These are phyloP conservation scores for Yponomeuta cagnagella DNA, from an alignment of 2,888 invertebrate species.

Conservation along the genomic window DNA sequence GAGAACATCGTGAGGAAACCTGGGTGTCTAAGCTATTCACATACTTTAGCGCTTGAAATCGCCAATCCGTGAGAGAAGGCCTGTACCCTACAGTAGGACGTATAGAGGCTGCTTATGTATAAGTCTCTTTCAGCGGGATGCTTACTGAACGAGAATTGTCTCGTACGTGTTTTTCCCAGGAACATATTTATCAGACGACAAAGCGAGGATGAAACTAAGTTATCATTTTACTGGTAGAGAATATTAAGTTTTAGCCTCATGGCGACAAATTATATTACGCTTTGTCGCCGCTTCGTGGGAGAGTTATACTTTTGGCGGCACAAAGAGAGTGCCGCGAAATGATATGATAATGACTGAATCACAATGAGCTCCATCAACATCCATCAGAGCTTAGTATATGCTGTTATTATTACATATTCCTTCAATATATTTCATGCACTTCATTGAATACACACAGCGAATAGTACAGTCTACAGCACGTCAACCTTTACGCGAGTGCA, in stretches of 20 bases:
- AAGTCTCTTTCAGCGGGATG: background rate
- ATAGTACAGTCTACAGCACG: too few relatives aligned
- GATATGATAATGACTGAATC: constrained; percentile 25
- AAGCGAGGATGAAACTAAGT: constrained; percentile 8
- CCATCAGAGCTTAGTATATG: constrained; percentile 20
- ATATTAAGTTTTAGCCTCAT: constrained; percentile 11
- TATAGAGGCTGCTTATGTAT: too few relatives aligned
- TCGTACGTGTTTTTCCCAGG: background rate
- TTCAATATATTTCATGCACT: background rate
- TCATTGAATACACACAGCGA: background rate
- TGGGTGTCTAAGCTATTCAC: too few relatives aligned
- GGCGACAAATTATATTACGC: constrained; percentile 13
- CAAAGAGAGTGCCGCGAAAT: constrained; percentile 3
- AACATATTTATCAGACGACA: constrained; percentile 2
- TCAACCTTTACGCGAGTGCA: too few relatives aligned
- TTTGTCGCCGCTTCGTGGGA: background rate
- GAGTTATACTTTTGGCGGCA: constrained; percentile 5
- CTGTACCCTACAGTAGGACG: too few relatives aligned
- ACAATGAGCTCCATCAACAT: constrained; percentile 33
- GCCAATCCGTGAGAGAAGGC: too few relatives aligned
- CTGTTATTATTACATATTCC: background rate
- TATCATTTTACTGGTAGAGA: constrained; percentile 13
- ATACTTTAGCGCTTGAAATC: too few relatives aligned
- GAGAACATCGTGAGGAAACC: too few relatives aligned
- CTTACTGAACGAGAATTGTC: background rate